phyloP scores from a whole-genome alignment of 2,113 vertebrate species.

The Microtus oregoni region DNA sequence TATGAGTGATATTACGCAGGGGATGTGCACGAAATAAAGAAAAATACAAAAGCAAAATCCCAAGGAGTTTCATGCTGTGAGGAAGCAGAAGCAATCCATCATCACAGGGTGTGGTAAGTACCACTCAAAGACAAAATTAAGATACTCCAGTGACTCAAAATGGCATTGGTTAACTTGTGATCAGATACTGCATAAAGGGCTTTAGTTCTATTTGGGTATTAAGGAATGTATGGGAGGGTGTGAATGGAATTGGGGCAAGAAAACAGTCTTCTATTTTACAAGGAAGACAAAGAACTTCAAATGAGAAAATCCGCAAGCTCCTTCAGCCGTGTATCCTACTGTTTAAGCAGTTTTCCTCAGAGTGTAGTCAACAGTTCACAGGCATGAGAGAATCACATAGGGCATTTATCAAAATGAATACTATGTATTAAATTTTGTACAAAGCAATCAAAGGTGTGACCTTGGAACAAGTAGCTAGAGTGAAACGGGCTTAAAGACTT shows the following conservation, averaged over 20 bases:
- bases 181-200: not conserved
- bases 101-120: not conserved
- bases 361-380: not conserved
- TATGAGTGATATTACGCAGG: not conserved
- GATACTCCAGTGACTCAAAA: not conserved
- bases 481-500: not conserved
- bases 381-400: not conserved
- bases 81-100: constrained; percentile 28
- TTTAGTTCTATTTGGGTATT: constrained; percentile 27
- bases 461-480: not conserved
- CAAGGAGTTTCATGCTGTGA: not conserved
- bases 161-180: not conserved
- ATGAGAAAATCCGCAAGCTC: not conserved
- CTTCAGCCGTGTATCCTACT: not conserved
- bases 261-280: constrained; percentile 22
- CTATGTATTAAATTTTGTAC: not conserved
- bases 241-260: not conserved
- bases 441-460: not conserved
- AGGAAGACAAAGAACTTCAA: constrained; percentile 27
- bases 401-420: constrained; percentile 11
- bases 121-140: constrained; percentile 28
- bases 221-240: not conserved
- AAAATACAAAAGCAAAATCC: constrained; percentile 24
- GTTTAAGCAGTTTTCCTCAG: not conserved
- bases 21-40: constrained; percentile 5